These are phyloP conservation scores for Neodiprion lecontei DNA, from an alignment of 1,140 invertebrate species.

Conservation along the genomic window DNA sequence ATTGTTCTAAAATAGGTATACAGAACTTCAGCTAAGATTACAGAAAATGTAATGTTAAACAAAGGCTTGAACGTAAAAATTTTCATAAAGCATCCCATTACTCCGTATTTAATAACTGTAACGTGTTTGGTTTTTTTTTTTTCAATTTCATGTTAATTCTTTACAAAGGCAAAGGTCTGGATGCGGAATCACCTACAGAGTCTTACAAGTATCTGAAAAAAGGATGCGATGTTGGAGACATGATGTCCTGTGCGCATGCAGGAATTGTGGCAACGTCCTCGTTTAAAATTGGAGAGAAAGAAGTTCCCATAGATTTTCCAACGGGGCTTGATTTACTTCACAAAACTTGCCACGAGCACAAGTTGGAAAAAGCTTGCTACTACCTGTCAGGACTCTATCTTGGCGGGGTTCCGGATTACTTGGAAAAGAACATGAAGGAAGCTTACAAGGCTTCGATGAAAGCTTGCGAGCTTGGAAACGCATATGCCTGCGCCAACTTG, in stretches of 20 bases:
- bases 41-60: too few relatives aligned
- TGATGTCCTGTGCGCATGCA: slow-evolving; percentile 75
- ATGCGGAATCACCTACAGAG: slow-evolving; percentile 26
- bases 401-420: slow-evolving; percentile 68
- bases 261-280: slow-evolving; percentile 72
- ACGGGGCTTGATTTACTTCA: slow-evolving; percentile 72
- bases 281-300: slow-evolving; percentile 53
- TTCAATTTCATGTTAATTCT: background rate
- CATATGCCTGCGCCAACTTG: slow-evolving; percentile 86
- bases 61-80: too few relatives aligned
- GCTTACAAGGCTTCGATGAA: slow-evolving; percentile 78
- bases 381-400: slow-evolving; percentile 81
- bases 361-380: slow-evolving; percentile 78
- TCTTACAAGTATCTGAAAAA: slow-evolving; percentile 79
- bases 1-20: background rate
- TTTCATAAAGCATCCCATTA: too few relatives aligned
- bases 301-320: slow-evolving; percentile 24
- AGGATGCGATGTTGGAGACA: slow-evolving; percentile 75
- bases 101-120: background rate
- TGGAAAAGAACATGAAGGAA: slow-evolving; percentile 76
- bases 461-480: slow-evolving; percentile 81
- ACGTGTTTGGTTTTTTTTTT: background rate
- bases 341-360: slow-evolving; percentile 73
- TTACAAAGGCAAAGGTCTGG: slow-evolving; percentile 46
- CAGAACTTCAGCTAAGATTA: too few relatives aligned